Conservation (phyloP, 2,888 invertebrate species). For the Tetrapedia diversipes region DNA sequence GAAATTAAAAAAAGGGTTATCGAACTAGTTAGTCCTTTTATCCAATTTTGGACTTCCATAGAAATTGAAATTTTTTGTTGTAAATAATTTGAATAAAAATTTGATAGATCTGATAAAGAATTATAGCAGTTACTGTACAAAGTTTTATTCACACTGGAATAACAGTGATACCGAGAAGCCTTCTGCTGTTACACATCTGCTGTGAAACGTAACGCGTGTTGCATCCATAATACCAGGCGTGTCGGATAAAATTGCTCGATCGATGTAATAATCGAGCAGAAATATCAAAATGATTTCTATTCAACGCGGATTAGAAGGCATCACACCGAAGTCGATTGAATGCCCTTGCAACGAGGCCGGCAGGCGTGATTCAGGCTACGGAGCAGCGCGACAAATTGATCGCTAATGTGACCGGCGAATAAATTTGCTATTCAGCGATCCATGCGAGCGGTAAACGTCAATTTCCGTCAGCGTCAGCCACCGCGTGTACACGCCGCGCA, state of each 20-base stretch:
- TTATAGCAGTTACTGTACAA: too few species aligned
- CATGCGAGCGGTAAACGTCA: slow-evolving; percentile 51
- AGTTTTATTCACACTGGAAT: too few species aligned
- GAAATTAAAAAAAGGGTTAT: too few species aligned
- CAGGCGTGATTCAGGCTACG: slow-evolving; percentile 18
- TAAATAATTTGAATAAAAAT: too few species aligned
- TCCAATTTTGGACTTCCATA: too few species aligned
- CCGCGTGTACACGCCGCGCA: background rate
- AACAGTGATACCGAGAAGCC: too few species aligned
- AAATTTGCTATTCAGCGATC: slow-evolving; percentile 43
- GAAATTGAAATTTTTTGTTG: too few species aligned
- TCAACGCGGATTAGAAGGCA: slow-evolving; percentile 36
- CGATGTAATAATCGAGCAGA: background rate
- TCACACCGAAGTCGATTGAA: slow-evolving; percentile 12
- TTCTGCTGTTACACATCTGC: too few species aligned
- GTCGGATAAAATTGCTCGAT: background rate
- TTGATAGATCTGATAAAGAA: too few species aligned
- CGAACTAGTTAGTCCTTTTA: too few species aligned
- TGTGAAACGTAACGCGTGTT: background rate
- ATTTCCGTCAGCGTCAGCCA: slow-evolving; percentile 48
- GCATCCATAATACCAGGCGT: background rate
- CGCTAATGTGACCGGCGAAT: slow-evolving; percentile 40
- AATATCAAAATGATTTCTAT: slow-evolving; percentile 37
- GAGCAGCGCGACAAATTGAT: slow-evolving; percentile 53
- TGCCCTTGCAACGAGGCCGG: background rate